Base-by-base conservation (phyloP, 2,888 invertebrate species). In the Microdon myrmicae region DNA sequence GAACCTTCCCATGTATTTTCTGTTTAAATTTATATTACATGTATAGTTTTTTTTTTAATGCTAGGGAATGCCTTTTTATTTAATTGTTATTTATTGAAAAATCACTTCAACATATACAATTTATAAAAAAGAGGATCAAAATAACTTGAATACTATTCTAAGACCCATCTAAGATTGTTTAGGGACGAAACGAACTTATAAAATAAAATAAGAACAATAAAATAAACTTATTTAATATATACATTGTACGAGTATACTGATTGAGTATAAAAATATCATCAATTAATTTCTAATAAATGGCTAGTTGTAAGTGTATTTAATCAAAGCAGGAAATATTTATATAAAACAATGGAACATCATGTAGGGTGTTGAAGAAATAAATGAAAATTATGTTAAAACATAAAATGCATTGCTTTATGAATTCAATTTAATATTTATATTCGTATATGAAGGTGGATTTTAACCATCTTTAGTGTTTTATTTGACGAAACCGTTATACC, bases 271-370 rank as follows among this genome's bases (percentile, higher is more conserved):
- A 53, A 53, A 64, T 47, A 64, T 58, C 56, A 64, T 61, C 49
- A 64, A 58, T 58, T 58, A 58, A 64, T 53, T 58, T 64, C 41
- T 58, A 58, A 64, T 37, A 58, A 64, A 58, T 56, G 56, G 58
- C 34, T 64, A 64, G 51, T 22, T 37, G 12, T 64, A 64, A 64
- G 64, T 47, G 31, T 58, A 53, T 58, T 64, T 58, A 64, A 56
- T 58, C 58, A 58, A 43, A 45, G 41, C 7, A 37, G 25, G 26
- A 38, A 48, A 56, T 64, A 64, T 64, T 64, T 64, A 64, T 64
- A 64, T 64, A 53, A n/a, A n/a, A 64, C 6, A 41, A 16, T 53
- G n/a, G n/a, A n/a, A n/a, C n/a, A n/a, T n/a, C n/a, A n/a, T n/a
- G n/a, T n/a, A n/a, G n/a, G 41, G 47, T 58, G 58, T 41, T 47